A percentile compares a stretch with the other conserved stretches of the same genome.
phyloP scores from a whole-genome alignment of 2,888 invertebrate species.

The Balanococcus diminutus region DNA sequence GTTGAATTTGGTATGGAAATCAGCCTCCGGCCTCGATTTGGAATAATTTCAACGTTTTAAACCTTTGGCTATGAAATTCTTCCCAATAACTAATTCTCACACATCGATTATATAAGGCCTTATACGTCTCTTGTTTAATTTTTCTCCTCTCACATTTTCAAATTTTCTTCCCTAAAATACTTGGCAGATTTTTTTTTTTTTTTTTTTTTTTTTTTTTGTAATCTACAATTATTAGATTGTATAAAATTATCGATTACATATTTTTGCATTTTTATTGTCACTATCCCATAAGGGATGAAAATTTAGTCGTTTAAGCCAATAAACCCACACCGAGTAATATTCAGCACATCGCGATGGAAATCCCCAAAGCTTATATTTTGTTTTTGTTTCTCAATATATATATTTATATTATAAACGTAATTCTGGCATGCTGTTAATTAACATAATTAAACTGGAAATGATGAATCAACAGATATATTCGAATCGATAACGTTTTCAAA shows the following conservation, averaged over 20 bases:
- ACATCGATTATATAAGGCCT: no score
- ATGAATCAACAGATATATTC: not conserved
- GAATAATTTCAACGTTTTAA: no score
- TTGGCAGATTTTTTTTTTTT: not conserved
- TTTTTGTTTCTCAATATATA: not conserved
- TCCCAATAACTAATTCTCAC: no score
- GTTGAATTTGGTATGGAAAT: no score
- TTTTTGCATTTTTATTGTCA: not conserved
- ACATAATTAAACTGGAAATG: not conserved
- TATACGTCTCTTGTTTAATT: no score
- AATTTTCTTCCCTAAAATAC: not conserved
- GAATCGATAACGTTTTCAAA: not conserved
- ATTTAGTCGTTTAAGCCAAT: not conserved
- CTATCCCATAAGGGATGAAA: not conserved
- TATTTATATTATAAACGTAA: not conserved
- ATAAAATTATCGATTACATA: not conserved
- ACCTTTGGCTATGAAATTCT: no score
- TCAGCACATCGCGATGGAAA: not conserved
- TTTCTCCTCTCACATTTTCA: no score
- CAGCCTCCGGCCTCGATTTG: no score
- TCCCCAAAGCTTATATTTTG: conserved; percentile 24
- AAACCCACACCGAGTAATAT: not conserved
- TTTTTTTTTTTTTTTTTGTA: not conserved
- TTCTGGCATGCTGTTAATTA: not conserved
- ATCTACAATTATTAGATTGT: not conserved